Conservation (phyloP, 2,113 vertebrate genomes). For the Recurvirostra avosetta region DNA sequence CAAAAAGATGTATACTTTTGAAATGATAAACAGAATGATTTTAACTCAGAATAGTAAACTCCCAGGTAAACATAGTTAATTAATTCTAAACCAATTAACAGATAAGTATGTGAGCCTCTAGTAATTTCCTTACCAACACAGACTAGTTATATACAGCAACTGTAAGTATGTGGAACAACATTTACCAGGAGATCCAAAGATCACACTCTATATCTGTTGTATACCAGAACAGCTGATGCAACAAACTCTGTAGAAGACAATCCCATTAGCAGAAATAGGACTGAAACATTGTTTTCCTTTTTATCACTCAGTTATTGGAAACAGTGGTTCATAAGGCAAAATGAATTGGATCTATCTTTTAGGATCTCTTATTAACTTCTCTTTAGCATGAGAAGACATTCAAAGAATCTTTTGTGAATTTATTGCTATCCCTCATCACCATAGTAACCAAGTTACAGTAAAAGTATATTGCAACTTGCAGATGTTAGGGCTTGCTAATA, state of each 20-base stretch:
- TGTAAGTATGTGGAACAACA: neutral
- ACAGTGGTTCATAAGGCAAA: neutral
- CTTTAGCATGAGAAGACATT: neutral
- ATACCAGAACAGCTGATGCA: neutral
- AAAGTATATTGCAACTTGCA: neutral
- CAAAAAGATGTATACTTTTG: neutral
- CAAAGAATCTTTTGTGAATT: neutral
- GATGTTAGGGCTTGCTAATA: neutral
- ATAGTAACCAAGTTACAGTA: neutral
- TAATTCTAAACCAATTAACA: neutral
- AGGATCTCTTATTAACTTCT: neutral
- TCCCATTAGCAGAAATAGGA: neutral
- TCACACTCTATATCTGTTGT: neutral
- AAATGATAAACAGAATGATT: neutral
- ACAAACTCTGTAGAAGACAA: neutral
- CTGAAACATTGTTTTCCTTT: neutral
- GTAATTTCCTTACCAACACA: neutral
- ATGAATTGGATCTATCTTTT: neutral
- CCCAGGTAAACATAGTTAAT: neutral
- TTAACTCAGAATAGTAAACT: neutral
- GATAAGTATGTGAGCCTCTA: neutral
- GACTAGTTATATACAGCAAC: neutral
- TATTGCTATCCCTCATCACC: neutral
- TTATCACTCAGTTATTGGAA: neutral
- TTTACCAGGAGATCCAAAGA: neutral